Percentiles rank a stretch among this genome's conserved stretches.
Evolutionary conservation across 2,797 vertebrate species (phyloP).

Genomic region (Aldrovandia affinis): DNA sequence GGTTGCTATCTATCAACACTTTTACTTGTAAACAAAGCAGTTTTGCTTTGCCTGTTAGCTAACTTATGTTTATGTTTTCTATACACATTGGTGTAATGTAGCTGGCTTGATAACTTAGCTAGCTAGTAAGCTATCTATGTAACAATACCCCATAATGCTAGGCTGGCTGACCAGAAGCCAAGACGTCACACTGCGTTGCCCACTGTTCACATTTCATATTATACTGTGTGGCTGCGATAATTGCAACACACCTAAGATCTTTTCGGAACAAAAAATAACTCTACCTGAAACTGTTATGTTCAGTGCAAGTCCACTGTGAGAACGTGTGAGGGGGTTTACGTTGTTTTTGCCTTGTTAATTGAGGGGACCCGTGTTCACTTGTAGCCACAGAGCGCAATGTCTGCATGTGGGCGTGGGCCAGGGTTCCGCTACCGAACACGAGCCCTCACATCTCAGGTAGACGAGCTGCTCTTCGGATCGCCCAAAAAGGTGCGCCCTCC

Average conservation of each 20-base stretch:
- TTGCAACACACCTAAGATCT: not conserved
- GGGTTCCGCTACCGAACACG: conserved; percentile 73
- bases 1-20: not conserved
- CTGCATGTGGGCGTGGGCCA: conserved; percentile 52
- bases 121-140: not conserved
- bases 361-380: conserved; percentile 1
- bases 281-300: not conserved
- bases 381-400: conserved; percentile 63
- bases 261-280: not conserved
- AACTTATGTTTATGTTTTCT: not conserved
- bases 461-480: conserved; percentile 79
- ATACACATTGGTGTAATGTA: not conserved
- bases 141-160: not conserved
- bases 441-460: conserved; percentile 74
- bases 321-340: not conserved
- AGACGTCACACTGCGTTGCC: not conserved
- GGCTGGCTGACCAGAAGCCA: not conserved
- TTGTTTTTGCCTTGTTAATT: not conserved
- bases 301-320: not conserved
- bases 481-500: conserved; percentile 58
- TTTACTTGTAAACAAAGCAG: not conserved
- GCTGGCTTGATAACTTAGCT: not conserved
- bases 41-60: not conserved
- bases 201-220: not conserved
- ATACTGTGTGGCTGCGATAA: not conserved